These are phyloP conservation scores for Potamilus streckersoni DNA, from an alignment of 1,140 invertebrate genomes.

Conservation along the genomic window DNA sequence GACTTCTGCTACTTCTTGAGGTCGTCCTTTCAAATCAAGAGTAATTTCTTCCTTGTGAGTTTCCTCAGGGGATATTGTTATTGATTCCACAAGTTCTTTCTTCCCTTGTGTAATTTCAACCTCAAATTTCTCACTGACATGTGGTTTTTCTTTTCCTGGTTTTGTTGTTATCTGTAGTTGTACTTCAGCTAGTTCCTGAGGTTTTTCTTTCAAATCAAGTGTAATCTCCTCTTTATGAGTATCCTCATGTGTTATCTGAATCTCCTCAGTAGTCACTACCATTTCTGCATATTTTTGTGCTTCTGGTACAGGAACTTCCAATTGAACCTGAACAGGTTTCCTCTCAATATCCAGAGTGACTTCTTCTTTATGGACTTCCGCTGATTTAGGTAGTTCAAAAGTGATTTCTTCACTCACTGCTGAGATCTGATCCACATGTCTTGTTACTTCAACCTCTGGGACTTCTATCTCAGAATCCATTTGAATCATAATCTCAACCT, in stretches of 20 bases:
- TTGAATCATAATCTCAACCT: conserved; percentile 20
- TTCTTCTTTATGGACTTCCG: conserved; percentile 26
- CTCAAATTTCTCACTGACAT: conserved; percentile 25
- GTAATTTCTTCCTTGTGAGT: conserved; percentile 45
- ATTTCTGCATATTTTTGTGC: conserved; percentile 10
- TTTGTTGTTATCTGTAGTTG: not conserved
- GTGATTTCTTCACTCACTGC: conserved; percentile 23
- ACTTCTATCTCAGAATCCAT: conserved; percentile 18
- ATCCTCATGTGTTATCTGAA: not conserved
- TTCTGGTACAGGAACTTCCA: conserved; percentile 22
- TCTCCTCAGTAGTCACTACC: not conserved
- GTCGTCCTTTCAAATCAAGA: conserved; percentile 38
- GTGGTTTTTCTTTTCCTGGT: not conserved
- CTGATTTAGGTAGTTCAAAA: conserved; percentile 26
- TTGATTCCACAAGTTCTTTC: conserved; percentile 28
- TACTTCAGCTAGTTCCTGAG: conserved; percentile 23
- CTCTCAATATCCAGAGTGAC: conserved; percentile 18
- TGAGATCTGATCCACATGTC: conserved; percentile 29
- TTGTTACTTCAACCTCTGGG: conserved; percentile 16
- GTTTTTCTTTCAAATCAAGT: conserved; percentile 27
- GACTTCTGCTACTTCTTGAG: conserved; percentile 15
- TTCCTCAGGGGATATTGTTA: conserved; percentile 22
- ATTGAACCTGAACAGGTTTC: conserved; percentile 22
- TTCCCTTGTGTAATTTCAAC: conserved; percentile 32
- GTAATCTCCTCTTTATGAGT: conserved; percentile 14